Base-by-base conservation (phyloP, 2,888 invertebrate species). In the Leptopterna dolabrata region DNA sequence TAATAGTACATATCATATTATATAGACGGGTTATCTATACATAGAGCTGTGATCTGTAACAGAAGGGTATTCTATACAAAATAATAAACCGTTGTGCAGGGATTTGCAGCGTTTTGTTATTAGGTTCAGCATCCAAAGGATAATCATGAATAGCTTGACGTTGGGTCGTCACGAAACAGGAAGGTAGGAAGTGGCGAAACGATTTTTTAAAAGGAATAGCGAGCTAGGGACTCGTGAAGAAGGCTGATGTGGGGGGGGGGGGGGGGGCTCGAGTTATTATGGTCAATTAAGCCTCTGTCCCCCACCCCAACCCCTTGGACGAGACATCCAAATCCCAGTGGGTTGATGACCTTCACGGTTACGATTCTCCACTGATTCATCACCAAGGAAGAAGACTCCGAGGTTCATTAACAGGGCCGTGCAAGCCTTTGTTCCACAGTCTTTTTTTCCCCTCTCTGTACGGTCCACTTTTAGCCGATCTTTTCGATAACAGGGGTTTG, bases 321-420 rank as follows among this genome's bases (percentile, higher is more conserved):
- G 19, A 73, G 73, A 78, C 55, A 30, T 36, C 83, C 83, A 83
- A 83, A 83, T 83, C 83, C 63, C 83, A 47, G 29, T 83, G 83
- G 83, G 83, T 83, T 83, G 83, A 83, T 83, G 83, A 83, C 83
- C 83, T 83, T 83, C 83, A 83, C 83, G 83, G 83, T 70, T 83
- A 70, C 71, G 27, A 47, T 78, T 43, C 45, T 24, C 19, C 51
- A 30, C 81, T 55, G 81, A 81, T 81, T 81, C 81, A 81, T 55
- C 81, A 55, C 78, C 78, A 78, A 78, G 78, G 78, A 78, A 78
- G 78, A 78, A 36, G 41, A 78, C 43, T 43, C 45, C 78, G 78
- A 78, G 78, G 78, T 78, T 78, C 78, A 78, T 78, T 78, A 78
- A 78, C 78, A 78, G 78, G 45, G 27, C 45, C 78, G 78, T 78